Conservation (phyloP, 1,140 invertebrate genomes). For the Contarinia nasturtii region DNA sequence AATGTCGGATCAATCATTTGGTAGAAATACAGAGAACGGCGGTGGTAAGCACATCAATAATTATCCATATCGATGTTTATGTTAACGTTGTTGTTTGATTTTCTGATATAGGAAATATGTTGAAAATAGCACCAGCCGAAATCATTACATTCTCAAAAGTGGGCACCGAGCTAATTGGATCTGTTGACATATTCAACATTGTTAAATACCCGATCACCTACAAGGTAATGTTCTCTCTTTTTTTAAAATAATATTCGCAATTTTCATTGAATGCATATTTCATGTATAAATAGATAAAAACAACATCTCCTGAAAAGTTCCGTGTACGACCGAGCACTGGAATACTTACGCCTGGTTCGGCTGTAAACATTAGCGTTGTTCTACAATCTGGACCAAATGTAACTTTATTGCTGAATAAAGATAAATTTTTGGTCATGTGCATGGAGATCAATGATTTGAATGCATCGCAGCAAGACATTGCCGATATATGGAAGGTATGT, state of each 20-base stretch:
- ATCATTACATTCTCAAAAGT: background rate
- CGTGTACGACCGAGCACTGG: slow-evolving; percentile 71
- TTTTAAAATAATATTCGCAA: background rate
- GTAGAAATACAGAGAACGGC: too few species aligned
- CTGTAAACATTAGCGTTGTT: slow-evolving; percentile 8
- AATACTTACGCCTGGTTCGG: slow-evolving; percentile 36
- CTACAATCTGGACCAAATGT: slow-evolving; percentile 15
- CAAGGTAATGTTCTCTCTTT: background rate
- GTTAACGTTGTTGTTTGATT: background rate
- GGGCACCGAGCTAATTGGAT: background rate
- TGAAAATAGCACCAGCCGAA: background rate
- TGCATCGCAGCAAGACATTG: background rate
- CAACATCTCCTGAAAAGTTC: slow-evolving; percentile 62
- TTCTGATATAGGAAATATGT: background rate
- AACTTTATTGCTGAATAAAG: slow-evolving; percentile 9
- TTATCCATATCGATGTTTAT: too few species aligned
- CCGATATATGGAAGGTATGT: slow-evolving; percentile 1
- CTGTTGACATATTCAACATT: background rate
- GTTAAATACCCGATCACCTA: background rate
- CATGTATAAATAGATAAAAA: slow-evolving; percentile 15
- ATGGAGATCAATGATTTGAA: slow-evolving; percentile 2
- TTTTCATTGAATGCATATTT: background rate
- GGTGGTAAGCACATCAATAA: too few species aligned
- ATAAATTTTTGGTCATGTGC: slow-evolving; percentile 22
- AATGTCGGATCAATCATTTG: too few species aligned